These are phyloP conservation scores for Morpho deidamia DNA, from an alignment of 2,888 invertebrate genomes.

Conservation along the genomic window DNA sequence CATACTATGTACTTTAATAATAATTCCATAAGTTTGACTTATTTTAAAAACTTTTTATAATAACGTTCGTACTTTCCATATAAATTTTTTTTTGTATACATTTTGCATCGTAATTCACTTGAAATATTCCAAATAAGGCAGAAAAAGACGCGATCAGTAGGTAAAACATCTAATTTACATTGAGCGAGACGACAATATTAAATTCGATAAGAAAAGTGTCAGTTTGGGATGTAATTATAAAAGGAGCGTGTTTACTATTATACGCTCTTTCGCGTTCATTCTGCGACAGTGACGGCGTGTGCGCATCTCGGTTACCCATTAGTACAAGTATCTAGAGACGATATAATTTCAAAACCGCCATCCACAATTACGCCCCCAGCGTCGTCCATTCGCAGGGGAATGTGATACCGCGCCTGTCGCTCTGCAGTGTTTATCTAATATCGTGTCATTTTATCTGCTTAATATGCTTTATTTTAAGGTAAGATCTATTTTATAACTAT, in stretches of 20 bases:
- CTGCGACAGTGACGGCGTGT: conserved; percentile 21
- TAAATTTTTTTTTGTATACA: no score
- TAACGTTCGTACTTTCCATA: no score
- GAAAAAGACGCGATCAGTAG: no score
- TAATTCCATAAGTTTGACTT: no score
- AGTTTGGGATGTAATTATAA: conserved; percentile 17
- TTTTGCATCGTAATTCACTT: no score
- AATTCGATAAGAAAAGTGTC: conserved; percentile 15
- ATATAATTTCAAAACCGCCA: conserved; percentile 18
- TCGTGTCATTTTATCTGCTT: background rate
- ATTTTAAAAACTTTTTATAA: no score
- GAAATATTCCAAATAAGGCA: no score
- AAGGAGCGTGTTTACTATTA: conserved; percentile 22
- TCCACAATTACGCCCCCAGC: conserved; percentile 17
- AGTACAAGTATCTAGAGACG: conserved; percentile 14
- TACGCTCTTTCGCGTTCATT: conserved; percentile 1
- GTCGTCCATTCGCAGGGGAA: conserved; percentile 15
- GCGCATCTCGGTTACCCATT: background rate
- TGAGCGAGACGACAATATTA: background rate
- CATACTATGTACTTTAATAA: no score
- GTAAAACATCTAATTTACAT: no score
- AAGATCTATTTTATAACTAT: conserved; percentile 11
- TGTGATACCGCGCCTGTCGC: conserved; percentile 15
- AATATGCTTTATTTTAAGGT: conserved; percentile 23
- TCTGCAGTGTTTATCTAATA: conserved; percentile 1